Evolutionary conservation across 2,888 invertebrate species (phyloP), one percentile per base, ranked within the genome.

Genomic region (Limnephilus rhombicus): DNA sequence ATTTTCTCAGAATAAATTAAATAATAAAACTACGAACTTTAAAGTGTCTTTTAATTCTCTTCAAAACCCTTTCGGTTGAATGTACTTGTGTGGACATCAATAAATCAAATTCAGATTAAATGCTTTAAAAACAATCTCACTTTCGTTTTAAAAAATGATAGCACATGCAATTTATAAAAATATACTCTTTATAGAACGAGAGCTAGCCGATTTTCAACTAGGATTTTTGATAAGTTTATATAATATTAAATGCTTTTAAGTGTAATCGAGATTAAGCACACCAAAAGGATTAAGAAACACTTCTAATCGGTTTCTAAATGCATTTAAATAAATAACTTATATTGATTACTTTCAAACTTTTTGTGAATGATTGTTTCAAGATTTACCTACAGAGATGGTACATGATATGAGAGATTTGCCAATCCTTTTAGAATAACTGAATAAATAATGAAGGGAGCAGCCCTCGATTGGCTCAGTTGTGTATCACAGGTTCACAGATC

Each of bases 401-500:
- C 80, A 90, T 90, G 85, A 90, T 90, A 91, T 91, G 82, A 53
- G 91, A 91, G 82, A 53, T 88, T 80, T 81, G 88, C 85, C 85
- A 85, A 85, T 90, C 90, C 24, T 81, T 88, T 53, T 87, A 91
- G 49, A 37, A 88, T 68, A 91, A 89, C 80, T 85, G 80, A 92
- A 90, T 90, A 91, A 92, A 90, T 91, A 91, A 90, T 90, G 68
- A 93, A 92, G 88, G 89, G 87, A 92, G 90, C 91, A 91, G 92
- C 93, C 92, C 93, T 92, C 92, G 83, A 88, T 85, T 90, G 92
- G 93, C 93, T 93, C 88, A 82, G 93, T 92, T 92, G 93, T 93
- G 91, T 93, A 93, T 93, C 93, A 93, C 93, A 93, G 93, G 93
- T 93, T 93, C 91, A 92, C 93, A 93, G 90, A 93, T 93, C 93